Evolutionary conservation across 1,140 invertebrate species (phyloP).

Genomic region (Brachionus sp.): DNA sequence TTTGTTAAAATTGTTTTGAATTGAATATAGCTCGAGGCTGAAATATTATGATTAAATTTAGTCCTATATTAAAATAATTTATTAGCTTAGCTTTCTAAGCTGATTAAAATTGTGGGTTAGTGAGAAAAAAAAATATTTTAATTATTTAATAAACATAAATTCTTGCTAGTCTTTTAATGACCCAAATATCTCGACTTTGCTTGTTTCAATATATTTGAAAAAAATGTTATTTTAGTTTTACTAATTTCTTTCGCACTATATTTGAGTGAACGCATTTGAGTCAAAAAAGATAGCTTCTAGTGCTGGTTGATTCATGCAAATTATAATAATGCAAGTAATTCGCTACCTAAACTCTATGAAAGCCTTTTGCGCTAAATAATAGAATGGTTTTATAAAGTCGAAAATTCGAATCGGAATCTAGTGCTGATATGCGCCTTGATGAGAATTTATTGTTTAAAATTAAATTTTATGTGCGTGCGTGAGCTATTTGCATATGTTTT

Average conservation of each 20-base stretch:
- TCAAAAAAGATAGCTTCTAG: neutral
- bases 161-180: neutral
- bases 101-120: neutral
- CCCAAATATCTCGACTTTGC: neutral
- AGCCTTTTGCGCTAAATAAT: neutral
- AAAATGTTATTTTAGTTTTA: conserved; percentile 2
- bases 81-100: neutral
- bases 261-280: neutral
- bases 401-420: neutral
- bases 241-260: neutral
- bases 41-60: neutral
- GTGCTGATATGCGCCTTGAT: neutral
- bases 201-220: neutral
- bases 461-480: neutral
- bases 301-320: conserved; percentile 17
- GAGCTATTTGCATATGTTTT: conserved; percentile 4
- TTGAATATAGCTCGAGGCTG: neutral
- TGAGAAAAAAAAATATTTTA: neutral
- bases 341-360: neutral
- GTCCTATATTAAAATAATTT: conserved; percentile 1
- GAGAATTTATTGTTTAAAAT: neutral
- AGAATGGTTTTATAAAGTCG: neutral
- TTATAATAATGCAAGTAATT: conserved; percentile 7
- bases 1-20: neutral
- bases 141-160: neutral